Evolutionary conservation across 2,888 invertebrate species (phyloP).

Genomic region (Keiferia lycopersicella): DNA sequence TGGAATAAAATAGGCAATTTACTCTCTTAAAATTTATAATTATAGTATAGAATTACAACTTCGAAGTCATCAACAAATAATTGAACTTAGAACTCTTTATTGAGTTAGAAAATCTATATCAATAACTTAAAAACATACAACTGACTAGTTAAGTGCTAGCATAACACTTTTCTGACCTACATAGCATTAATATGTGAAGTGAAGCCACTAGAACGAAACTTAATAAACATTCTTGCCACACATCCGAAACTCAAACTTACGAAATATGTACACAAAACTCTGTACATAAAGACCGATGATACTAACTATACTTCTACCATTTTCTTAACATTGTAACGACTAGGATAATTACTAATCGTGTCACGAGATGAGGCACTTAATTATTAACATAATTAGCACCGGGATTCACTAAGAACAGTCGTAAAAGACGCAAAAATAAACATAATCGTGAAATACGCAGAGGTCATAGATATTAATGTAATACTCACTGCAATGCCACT

Average conservation of each 20-base stretch:
- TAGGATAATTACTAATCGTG: background rate
- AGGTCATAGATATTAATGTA: background rate
- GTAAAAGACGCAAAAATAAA: slow-evolving; percentile 16
- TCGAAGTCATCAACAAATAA: no score
- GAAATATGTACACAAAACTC: background rate
- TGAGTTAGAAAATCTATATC: no score
- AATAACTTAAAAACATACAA: no score
- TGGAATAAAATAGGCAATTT: no score
- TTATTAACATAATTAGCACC: background rate
- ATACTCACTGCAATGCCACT: slow-evolving; percentile 10
- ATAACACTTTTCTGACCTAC: no score
- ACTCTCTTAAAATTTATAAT: no score
- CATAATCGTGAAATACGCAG: background rate
- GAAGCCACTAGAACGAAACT: slow-evolving; percentile 7
- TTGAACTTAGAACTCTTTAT: no score
- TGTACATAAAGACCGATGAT: background rate
- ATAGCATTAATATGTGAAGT: background rate
- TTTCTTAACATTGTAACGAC: no score
- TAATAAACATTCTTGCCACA: background rate
- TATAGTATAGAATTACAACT: no score
- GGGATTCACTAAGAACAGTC: background rate
- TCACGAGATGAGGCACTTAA: background rate
- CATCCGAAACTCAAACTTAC: slow-evolving; percentile 5
- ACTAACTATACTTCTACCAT: background rate
- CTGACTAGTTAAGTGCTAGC: no score